phyloP scores from a whole-genome alignment of 2,797 vertebrate species.

The Pogoniulus pusillus region DNA sequence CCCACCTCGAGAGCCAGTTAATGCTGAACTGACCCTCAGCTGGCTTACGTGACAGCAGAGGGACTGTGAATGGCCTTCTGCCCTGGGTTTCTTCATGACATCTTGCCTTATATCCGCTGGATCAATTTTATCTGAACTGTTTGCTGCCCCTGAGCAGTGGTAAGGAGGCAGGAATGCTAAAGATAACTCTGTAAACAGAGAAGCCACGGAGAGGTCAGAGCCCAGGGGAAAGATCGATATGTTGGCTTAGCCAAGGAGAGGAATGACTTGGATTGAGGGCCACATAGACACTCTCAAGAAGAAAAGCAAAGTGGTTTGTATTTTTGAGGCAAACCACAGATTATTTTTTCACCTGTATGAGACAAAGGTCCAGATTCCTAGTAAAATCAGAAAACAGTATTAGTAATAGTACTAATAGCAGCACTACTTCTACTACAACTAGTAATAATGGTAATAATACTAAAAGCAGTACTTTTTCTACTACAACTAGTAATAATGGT shows the following conservation, averaged over 20 bases:
- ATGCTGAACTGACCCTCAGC: not conserved
- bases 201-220: slow-evolving; percentile 27
- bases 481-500: not conserved
- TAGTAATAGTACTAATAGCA: not conserved
- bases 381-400: not conserved
- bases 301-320: not conserved
- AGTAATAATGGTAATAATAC: not conserved
- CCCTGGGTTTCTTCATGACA: not conserved
- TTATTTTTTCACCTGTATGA: not conserved
- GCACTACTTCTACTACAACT: not conserved
- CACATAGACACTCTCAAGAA: not conserved
- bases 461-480: not conserved
- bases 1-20: not conserved
- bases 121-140: slow-evolving; percentile 84
- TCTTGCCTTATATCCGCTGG: not conserved
- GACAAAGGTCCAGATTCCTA: not conserved
- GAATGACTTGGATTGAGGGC: accelerated
- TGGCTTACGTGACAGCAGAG: not conserved
- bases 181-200: slow-evolving; percentile 63
- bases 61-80: not conserved
- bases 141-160: slow-evolving; percentile 81
- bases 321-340: not conserved
- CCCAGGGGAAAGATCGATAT: slow-evolving; percentile 17
- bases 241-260: not conserved
- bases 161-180: slow-evolving; percentile 30